These are phyloP conservation scores for Catocala sponsa DNA, from an alignment of 2,888 invertebrate species.

Conservation along the genomic window DNA sequence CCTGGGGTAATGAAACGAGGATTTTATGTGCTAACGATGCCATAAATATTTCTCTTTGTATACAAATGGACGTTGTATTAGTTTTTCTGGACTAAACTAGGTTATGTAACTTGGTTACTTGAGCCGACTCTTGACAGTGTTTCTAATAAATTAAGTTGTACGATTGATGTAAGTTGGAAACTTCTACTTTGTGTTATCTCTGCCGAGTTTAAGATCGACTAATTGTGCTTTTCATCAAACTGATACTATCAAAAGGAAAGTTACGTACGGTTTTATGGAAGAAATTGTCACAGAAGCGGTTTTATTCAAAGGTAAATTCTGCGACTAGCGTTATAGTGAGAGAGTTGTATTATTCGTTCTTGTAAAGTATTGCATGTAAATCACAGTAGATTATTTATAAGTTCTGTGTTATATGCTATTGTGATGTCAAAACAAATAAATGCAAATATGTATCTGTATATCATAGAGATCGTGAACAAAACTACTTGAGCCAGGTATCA, in stretches of 20 bases:
- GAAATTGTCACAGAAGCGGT: no score
- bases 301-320: conserved; percentile 1
- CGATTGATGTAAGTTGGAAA: conserved; percentile 40
- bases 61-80: conserved; percentile 24
- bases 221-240: conserved; percentile 23
- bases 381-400: neutral
- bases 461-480: conserved; percentile 11
- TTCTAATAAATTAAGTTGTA: conserved; percentile 45
- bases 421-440: conserved; percentile 13
- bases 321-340: neutral
- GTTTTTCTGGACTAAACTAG: conserved; percentile 31
- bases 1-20: conserved; percentile 34
- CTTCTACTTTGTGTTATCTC: conserved; percentile 36
- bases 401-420: neutral
- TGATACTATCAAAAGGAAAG: conserved; percentile 1
- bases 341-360: neutral
- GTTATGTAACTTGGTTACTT: conserved; percentile 36
- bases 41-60: conserved; percentile 40
- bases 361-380: neutral
- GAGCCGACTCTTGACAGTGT: conserved; percentile 27
- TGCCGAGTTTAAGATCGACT: conserved; percentile 29
- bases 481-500: conserved; percentile 1
- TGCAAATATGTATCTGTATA: conserved; percentile 7
- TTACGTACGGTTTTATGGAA: neutral
- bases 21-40: conserved; percentile 38